Percentiles rank a stretch among this genome's conserved stretches.
Evolutionary conservation across 2,113 vertebrate genomes (phyloP).

Genomic region (Andinoacara biseriatus): DNA sequence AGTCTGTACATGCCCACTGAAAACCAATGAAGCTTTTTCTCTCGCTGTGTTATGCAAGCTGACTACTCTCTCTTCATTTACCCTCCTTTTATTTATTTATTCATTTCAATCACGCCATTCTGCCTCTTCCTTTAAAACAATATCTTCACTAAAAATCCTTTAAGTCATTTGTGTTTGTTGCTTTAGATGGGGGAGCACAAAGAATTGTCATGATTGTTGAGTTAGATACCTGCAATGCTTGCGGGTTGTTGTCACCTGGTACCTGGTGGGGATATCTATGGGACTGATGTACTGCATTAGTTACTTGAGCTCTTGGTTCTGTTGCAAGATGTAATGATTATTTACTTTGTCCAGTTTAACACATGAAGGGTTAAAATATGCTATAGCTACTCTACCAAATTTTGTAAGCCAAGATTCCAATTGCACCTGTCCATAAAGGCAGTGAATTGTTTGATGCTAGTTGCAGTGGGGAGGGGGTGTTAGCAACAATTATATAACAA

Average conservation of each 20-base stretch:
- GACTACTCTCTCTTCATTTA: constrained; percentile 14
- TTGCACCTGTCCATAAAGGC: not conserved
- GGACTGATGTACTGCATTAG: not conserved
- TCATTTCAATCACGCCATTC: constrained; percentile 27
- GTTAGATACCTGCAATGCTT: constrained; percentile 25
- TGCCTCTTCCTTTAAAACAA: constrained; percentile 16
- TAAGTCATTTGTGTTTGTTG: constrained; percentile 21
- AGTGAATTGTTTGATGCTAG: not conserved
- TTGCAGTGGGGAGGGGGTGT: not conserved
- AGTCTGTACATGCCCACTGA: constrained; percentile 69
- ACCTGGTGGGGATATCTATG: not conserved
- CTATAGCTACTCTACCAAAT: not conserved
- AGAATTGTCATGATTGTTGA: constrained; percentile 15
- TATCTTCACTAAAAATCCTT: not conserved
- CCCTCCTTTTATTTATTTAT: constrained; percentile 28
- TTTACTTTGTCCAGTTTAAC: constrained; percentile 10
- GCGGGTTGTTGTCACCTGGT: not conserved
- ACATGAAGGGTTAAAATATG: not conserved
- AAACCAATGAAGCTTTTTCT: constrained; percentile 71
- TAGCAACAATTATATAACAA: not conserved
- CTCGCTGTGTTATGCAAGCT: constrained; percentile 21
- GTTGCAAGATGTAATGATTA: constrained; percentile 3
- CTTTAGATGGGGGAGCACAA: constrained; percentile 4
- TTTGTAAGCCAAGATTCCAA: not conserved
- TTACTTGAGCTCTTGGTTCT: not conserved